These are phyloP conservation scores for Heliocidaris tuberculata DNA, from an alignment of 35 echinoderm and acorn worm genomes.

Conservation along the genomic window DNA sequence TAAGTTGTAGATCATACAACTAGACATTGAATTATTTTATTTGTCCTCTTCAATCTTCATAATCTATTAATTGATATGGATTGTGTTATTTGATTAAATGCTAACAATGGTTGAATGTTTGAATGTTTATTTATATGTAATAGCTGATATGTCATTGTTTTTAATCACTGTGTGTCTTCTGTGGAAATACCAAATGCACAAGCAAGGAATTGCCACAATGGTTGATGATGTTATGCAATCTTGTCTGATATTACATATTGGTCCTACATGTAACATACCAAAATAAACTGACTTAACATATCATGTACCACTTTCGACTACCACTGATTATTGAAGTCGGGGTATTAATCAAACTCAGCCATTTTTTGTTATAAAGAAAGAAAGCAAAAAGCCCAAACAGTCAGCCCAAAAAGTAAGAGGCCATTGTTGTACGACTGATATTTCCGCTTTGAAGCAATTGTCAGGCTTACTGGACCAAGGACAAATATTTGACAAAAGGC, in stretches of 20 bases:
- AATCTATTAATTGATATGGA: neutral
- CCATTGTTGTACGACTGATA: neutral
- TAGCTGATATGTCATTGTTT: neutral
- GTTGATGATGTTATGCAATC: too few relatives aligned
- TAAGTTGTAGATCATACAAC: too few relatives aligned
- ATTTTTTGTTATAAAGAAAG: neutral
- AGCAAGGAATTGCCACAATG: too few relatives aligned
- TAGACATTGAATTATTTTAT: too few relatives aligned
- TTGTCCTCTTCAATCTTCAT: neutral
- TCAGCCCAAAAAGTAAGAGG: neutral
- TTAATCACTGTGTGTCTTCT: neutral
- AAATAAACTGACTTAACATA: too few relatives aligned
- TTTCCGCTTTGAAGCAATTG: neutral
- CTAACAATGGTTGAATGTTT: neutral
- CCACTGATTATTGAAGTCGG: too few relatives aligned
- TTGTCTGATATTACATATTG: too few relatives aligned
- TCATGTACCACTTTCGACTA: too few relatives aligned
- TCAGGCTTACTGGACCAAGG: neutral
- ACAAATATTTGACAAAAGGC: neutral
- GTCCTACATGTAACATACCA: too few relatives aligned
- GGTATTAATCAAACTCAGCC: too few relatives aligned
- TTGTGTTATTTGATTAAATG: neutral
- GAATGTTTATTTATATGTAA: neutral
- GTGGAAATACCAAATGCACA: too few relatives aligned
- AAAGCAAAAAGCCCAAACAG: neutral